A percentile compares a stretch with the other conserved stretches of the same genome.
phyloP scores from a whole-genome alignment of 2,113 vertebrate genomes.

The Otocyon megalotis region DNA sequence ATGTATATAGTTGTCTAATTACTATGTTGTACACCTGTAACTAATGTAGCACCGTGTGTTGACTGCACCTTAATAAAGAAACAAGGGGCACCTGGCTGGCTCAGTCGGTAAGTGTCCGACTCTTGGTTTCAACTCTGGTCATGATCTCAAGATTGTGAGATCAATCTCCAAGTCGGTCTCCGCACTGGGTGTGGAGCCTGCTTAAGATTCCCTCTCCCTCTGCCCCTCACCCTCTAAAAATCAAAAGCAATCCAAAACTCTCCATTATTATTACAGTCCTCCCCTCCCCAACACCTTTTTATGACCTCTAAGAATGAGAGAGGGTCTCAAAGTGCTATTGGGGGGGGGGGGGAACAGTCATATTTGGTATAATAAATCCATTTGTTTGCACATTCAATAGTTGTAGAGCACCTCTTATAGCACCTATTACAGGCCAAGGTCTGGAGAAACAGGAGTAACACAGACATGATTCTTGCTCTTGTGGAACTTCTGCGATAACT shows the following conservation, averaged over 20 bases:
- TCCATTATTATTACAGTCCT: neutral
- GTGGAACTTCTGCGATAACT: neutral
- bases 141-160: neutral
- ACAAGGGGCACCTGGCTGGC: neutral
- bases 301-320: neutral
- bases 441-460: neutral
- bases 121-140: neutral
- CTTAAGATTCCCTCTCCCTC: neutral
- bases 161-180: neutral
- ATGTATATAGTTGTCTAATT: neutral
- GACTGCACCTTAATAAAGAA: neutral
- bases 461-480: neutral
- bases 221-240: neutral
- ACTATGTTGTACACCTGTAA: neutral
- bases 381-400: neutral
- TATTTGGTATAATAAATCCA: neutral
- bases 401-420: neutral
- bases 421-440: neutral
- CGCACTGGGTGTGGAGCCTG: neutral
- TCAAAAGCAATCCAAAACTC: neutral
- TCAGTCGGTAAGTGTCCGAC: neutral
- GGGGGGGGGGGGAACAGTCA: no score
- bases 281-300: accelerated
- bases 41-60: neutral
- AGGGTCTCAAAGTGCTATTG: neutral